Evolutionary conservation across 2,797 vertebrate genomes (phyloP), one percentile per base, ranked within the genome.

Genomic region (Pantherophis alleghaniensis): DNA sequence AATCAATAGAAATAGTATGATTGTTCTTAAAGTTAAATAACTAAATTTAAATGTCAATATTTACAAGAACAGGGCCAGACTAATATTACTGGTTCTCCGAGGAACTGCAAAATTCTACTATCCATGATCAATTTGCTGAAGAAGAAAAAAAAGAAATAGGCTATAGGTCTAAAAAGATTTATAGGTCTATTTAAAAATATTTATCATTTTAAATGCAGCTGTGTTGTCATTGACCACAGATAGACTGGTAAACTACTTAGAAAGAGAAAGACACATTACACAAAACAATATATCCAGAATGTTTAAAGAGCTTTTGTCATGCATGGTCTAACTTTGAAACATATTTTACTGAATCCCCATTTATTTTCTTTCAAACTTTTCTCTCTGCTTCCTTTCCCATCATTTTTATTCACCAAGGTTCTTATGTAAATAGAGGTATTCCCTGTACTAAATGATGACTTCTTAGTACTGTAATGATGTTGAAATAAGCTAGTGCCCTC

Each of bases 201-300:
- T 95, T 95, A 96, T 97, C 95, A 97, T 96, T 93, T 96, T 79
- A 95, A 97, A 96, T 26, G 1, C 95, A 92, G 95, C 69, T 2
- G 93, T 93, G 93, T 94, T 93, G 91, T 96, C 94, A 89, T 66
- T 94, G 95, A 94, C 90, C 95, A 83, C 95, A 93, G 96, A 96
- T 96, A 94, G 95, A 88, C 96, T 97, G 96, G 95, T 95, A 96
- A 97, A 97, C 95, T 97, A 96, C 96, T 97, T 97, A 95, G 91
- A 95, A 87, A 87, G 90, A 88, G 88, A 90, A 91, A 87, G 93
- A 91, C 56, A 92, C 90, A 94, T 92, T 91, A 88, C 92, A 92
- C 95, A 96, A 96, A 93, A 96, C 93, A 97, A 96, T 96, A 95
- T 96, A 96, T 96, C 95, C 95, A 94, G 95, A 95, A 93, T 0